phyloP scores from a whole-genome alignment of 2,113 vertebrate genomes.

The Physeter macrocephalus region DNA sequence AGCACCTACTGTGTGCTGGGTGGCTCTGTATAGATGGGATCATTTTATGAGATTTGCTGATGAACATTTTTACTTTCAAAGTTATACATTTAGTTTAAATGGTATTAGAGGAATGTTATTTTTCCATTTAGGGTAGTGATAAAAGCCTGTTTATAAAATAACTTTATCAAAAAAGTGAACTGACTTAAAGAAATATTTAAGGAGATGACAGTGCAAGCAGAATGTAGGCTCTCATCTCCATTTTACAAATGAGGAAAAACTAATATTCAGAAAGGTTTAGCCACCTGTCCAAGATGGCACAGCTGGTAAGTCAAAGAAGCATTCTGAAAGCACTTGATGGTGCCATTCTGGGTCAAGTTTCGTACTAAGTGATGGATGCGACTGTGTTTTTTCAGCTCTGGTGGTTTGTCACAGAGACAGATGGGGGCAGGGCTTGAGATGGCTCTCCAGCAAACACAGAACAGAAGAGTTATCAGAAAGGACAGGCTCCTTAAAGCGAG shows the following conservation, averaged over 20 bases:
- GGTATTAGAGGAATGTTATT: not conserved
- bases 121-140: not conserved
- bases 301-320: not conserved
- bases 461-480: not conserved
- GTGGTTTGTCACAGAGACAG: conserved; percentile 42
- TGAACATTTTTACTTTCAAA: not conserved
- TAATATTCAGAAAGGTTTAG: not conserved
- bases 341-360: conserved; percentile 1
- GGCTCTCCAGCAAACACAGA: not conserved
- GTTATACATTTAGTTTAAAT: not conserved
- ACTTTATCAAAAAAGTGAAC: not conserved
- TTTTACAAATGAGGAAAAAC: not conserved
- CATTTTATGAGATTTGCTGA: not conserved
- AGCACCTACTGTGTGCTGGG: not conserved
- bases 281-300: not conserved
- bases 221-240: not conserved
- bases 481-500: not conserved
- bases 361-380: not conserved
- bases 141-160: not conserved
- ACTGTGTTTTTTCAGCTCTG: not conserved
- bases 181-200: not conserved
- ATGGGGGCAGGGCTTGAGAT: not conserved
- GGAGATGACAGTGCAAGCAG: not conserved
- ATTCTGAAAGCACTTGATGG: not conserved
- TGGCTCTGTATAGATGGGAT: not conserved